Conservation (phyloP, 2,888 invertebrate genomes). For the Prosapia bicincta region DNA sequence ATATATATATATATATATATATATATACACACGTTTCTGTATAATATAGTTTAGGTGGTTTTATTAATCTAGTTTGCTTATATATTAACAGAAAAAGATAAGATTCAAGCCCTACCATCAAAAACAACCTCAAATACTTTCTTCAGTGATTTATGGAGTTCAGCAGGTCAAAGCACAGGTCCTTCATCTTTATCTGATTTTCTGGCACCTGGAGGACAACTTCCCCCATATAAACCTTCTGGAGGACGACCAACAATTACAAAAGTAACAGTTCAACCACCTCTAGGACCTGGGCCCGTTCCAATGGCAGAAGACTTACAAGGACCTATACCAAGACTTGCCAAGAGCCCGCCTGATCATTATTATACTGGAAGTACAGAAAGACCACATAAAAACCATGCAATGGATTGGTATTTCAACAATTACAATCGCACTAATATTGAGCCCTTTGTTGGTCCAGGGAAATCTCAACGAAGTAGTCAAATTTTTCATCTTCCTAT, state of each 20-base stretch:
- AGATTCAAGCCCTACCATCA: neutral
- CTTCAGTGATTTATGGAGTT: slow-evolving; percentile 21
- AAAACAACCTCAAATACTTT: slow-evolving; percentile 10
- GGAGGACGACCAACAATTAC: slow-evolving; percentile 58
- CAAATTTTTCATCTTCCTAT: neutral
- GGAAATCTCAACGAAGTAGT: slow-evolving; percentile 4
- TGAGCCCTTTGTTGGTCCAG: slow-evolving; percentile 50
- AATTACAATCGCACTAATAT: slow-evolving; percentile 69
- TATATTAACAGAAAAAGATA: neutral
- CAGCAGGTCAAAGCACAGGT: slow-evolving; percentile 33
- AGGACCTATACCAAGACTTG: slow-evolving; percentile 36
- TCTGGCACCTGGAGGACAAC: slow-evolving; percentile 57
- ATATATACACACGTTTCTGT: no score
- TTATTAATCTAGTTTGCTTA: no score
- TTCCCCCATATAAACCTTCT: slow-evolving; percentile 44
- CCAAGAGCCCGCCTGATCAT: slow-evolving; percentile 31
- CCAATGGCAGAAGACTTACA: slow-evolving; percentile 40
- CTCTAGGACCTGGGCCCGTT: slow-evolving; percentile 33
- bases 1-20: no score
- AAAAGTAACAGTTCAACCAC: slow-evolving; percentile 48
- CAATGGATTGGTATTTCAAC: slow-evolving; percentile 71
- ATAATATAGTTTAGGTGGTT: no score
- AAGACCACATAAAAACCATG: slow-evolving; percentile 21
- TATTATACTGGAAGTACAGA: slow-evolving; percentile 13
- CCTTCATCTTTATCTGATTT: slow-evolving; percentile 58